phyloP scores from a whole-genome alignment of 2,888 invertebrate species.

The Parapristionchus giblindavisi region DNA sequence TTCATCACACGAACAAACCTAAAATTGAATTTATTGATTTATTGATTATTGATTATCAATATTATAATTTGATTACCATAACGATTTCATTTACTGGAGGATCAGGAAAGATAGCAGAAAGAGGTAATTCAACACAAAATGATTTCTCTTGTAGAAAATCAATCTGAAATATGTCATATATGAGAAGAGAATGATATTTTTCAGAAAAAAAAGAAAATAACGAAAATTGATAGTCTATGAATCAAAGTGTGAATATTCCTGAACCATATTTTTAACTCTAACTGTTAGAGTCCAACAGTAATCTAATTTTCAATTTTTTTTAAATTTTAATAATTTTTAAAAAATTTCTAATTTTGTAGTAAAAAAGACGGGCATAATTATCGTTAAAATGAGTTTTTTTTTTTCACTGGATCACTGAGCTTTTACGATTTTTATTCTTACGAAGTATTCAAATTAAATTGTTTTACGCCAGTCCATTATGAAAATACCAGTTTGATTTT shows the following conservation, averaged over 20 bases:
- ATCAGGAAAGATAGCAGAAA: constrained; percentile 56
- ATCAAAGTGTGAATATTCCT: not conserved
- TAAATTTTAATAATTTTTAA: too few species aligned
- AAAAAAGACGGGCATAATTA: too few species aligned
- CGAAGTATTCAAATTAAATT: too few species aligned
- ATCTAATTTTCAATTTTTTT: not conserved
- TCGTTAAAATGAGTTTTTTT: too few species aligned
- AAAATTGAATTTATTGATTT: not conserved
- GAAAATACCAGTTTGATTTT: too few species aligned
- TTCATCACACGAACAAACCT: constrained; percentile 53
- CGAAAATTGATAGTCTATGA: too few species aligned
- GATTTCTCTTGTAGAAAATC: constrained; percentile 52
- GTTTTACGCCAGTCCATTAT: too few species aligned
- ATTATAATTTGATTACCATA: constrained; percentile 42
- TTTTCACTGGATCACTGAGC: too few species aligned
- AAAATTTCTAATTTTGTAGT: too few species aligned
- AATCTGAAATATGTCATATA: constrained; percentile 38
- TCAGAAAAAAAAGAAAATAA: too few species aligned
- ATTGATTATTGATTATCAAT: not conserved
- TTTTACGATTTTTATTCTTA: too few species aligned
- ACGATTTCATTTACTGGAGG: constrained; percentile 54
- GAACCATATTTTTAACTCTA: not conserved
- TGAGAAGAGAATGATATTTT: too few species aligned
- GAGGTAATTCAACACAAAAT: constrained; percentile 51
- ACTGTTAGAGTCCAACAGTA: not conserved